Percentiles rank a stretch among this genome's conserved stretches.
Evolutionary conservation across 2,113 vertebrate species (phyloP).

Genomic region (Alectura lathami): DNA sequence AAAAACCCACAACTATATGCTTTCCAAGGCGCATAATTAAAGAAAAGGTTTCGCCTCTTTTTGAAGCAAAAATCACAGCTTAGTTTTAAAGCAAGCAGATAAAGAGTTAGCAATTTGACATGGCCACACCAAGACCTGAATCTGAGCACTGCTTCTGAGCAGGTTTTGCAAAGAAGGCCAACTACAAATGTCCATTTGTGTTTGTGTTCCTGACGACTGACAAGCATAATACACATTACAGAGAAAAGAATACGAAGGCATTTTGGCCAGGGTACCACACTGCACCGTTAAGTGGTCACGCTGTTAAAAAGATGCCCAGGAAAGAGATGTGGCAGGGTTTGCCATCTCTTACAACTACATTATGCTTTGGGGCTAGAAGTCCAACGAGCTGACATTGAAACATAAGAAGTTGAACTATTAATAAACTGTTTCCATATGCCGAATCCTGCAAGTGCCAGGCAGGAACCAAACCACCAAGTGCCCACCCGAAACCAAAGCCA

Average conservation of each 20-base stretch:
- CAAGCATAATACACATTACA: fast-evolving
- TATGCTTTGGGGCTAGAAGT: neutral
- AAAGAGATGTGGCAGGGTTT: neutral
- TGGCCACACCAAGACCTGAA: fast-evolving
- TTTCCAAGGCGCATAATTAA: neutral
- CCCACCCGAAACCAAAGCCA: neutral
- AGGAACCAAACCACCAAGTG: too few relatives aligned
- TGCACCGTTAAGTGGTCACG: neutral
- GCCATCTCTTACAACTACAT: neutral
- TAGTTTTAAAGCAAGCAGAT: neutral
- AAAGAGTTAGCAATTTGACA: fast-evolving
- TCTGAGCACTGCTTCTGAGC: neutral
- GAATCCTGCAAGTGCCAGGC: neutral
- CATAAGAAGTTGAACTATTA: neutral
- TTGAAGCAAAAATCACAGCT: neutral
- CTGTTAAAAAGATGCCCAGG: neutral
- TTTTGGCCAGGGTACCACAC: neutral
- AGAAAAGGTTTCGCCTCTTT: neutral
- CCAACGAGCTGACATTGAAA: neutral
- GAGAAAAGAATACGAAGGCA: neutral
- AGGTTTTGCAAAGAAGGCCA: neutral
- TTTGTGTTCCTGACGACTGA: neutral
- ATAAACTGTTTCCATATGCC: neutral
- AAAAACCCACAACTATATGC: neutral
- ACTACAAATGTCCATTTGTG: neutral